Evolutionary conservation across 2,888 invertebrate species (phyloP), one percentile per base, ranked within the genome.

Genomic region (Horisme vitalbata): DNA sequence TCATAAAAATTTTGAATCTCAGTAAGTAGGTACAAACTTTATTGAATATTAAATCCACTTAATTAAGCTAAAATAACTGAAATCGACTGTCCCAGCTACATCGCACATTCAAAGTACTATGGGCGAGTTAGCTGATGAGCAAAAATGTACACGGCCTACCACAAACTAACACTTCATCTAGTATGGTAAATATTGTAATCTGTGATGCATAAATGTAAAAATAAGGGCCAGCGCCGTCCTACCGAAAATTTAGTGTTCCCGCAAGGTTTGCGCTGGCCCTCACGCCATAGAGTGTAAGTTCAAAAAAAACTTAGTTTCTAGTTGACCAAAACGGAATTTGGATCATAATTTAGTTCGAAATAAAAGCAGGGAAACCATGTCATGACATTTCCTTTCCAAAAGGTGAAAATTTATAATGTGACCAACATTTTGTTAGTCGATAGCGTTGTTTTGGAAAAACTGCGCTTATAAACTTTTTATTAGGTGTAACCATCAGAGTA

Each of bases 181-280:
- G 53, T 57, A 55, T 56, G 41, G 61, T 70, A 68, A 67, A 68
- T 63, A 41, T 71, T 71, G 59, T 69, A 75, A 75, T 70, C 85
- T 86, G 85, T 85, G 85, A 85, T 85, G 72, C 80, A 77, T 79
- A 73, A 71, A 72, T 63, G 81, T 82, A 82, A 75, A n/a, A 65
- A 53, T 33, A 30, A 23, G 33, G 38, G 21, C 28, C 26, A 24
- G 43, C 14, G 34, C 24, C 4, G 23, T 34, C 12, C 35, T 12
- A 41, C 14, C 23, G 6, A 8, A 24, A 26, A 6, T 18, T 18
- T 4, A 7, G n/a, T 7, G 7, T 10, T 20, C 5, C 11, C 20
- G 7, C 9, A 6, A 28, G 20, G 21, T 41, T 18, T 28, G 27
- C 14, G 15, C 31, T 33, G 13, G 37, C 28, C 28, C 23, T 21